phyloP scores from a whole-genome alignment of 2,797 vertebrate genomes.

The Cirrhinus mrigala region DNA sequence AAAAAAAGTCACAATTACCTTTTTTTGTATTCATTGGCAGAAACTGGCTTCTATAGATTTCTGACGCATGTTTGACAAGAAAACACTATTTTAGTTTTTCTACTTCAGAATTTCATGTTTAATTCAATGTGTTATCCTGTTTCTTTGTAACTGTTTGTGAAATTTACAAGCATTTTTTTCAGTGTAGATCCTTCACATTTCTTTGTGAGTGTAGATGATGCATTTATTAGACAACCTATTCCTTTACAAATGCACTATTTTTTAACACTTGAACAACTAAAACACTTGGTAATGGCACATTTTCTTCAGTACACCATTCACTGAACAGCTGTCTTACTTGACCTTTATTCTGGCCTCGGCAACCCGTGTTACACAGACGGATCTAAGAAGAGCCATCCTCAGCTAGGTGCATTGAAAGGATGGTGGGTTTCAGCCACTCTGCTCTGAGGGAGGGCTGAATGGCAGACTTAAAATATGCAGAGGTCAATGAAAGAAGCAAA shows the following conservation, averaged over 20 bases:
- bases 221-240: not conserved
- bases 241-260: not conserved
- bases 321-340: slow-evolving; percentile 6
- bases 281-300: not conserved
- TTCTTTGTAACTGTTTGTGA: not conserved
- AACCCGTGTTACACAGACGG: not conserved
- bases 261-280: not conserved
- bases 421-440: slow-evolving; percentile 11
- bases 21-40: no score
- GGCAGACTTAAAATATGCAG: slow-evolving; percentile 46
- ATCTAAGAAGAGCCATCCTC: not conserved
- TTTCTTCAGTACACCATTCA: not conserved
- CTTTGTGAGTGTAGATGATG: not conserved
- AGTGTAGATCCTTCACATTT: not conserved
- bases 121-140: not conserved
- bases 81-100: not conserved
- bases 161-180: not conserved
- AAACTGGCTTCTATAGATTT: no score
- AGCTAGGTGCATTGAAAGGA: slow-evolving; percentile 1
- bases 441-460: slow-evolving; percentile 21
- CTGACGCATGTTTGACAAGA: not conserved
- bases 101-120: not conserved
- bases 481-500: slow-evolving; percentile 61
- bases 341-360: slow-evolving; percentile 12
- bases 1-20: no score